phyloP scores from a whole-genome alignment of 2,113 vertebrate species.

The Cynoglossus semilaevis region DNA sequence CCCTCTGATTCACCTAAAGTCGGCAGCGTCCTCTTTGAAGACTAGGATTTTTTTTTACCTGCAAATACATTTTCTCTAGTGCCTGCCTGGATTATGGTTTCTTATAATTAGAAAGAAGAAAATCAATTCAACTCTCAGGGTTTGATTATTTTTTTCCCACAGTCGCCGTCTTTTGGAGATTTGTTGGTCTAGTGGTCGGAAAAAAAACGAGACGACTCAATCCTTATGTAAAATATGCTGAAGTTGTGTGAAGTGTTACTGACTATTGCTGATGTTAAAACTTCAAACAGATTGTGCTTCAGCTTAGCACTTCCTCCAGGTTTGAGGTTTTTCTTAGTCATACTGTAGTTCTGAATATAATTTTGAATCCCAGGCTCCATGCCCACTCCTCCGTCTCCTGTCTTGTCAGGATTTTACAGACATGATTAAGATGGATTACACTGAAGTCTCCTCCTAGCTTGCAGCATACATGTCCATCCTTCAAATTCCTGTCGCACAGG shows the following conservation, averaged over 20 bases:
- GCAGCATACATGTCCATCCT: constrained; percentile 14
- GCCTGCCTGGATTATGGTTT: constrained; percentile 7
- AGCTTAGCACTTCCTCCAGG: not conserved
- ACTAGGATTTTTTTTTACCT: not conserved
- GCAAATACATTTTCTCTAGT: not conserved
- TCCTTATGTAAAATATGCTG: constrained; percentile 3
- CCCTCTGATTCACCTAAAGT: constrained; percentile 6
- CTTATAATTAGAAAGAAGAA: not conserved
- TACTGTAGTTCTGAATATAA: constrained; percentile 3
- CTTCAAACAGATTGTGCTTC: not conserved
- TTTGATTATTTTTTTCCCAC: not conserved
- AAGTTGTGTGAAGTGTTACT: not conserved
- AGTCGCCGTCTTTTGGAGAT: not conserved
- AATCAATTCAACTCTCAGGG: constrained; percentile 6
- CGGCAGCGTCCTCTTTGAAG: not conserved
- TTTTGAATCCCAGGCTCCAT: constrained; percentile 17
- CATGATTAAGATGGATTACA: constrained; percentile 42
- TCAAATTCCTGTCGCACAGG: constrained; percentile 15
- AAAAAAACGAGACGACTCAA: not conserved
- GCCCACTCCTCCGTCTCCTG: constrained; percentile 20
- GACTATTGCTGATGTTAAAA: too few relatives aligned
- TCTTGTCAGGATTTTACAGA: constrained; percentile 29
- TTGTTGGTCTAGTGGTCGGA: not conserved
- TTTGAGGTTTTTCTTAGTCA: constrained; percentile 7
- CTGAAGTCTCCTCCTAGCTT: constrained; percentile 10